Base-by-base conservation (phyloP, 2,888 invertebrate species). In the Chrysolina americana region DNA sequence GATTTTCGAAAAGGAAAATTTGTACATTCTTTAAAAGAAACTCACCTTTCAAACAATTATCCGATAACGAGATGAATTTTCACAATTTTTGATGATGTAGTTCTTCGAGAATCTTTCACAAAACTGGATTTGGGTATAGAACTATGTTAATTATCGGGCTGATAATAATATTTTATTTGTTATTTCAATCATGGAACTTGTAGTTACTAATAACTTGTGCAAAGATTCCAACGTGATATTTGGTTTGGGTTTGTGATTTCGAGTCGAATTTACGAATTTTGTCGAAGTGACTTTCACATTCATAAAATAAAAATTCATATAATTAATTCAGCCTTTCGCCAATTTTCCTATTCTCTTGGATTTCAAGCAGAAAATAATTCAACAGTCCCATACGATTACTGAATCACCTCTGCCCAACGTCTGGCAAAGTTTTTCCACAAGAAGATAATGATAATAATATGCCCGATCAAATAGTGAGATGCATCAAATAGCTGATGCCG, bases 11-110 rank as follows among this genome's bases (percentile, higher is more conserved):
- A 0, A 11, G 1, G 11, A 23, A 56, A 56, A 56, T 13, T 3
- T 47, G 47, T n/a, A 5, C 64, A 56, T 68, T 68, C 44, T 63
- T 68, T 41, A 23, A 0, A 63, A 68, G 72, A 63, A 72, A 72
- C 71, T 71, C 41, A 68, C 68, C 68, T 53, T 9, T 41, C 11
- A n/a, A n/a, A n/a, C 19, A 53, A n/a, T 68, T 41, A 53, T 68
- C 15, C 6, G 23, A 53, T 59, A n/a, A 36, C 36, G 11, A 28
- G 19, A 19, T 0, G 19, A 59, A 6, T 59, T 59, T 59, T 59
- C 59, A 59, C 59, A 59, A 59, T 59, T 59, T 59, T 59, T 59
- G 23, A 36, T 59, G 17, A 59, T 36, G 59, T 28, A 59, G 15
- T 28, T n/a, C 23, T 17, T 59, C 36, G 59, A 23, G 59, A 8